These are phyloP conservation scores for Loriculus beryllinus DNA, from an alignment of 2,797 vertebrate genomes.

Conservation along the genomic window DNA sequence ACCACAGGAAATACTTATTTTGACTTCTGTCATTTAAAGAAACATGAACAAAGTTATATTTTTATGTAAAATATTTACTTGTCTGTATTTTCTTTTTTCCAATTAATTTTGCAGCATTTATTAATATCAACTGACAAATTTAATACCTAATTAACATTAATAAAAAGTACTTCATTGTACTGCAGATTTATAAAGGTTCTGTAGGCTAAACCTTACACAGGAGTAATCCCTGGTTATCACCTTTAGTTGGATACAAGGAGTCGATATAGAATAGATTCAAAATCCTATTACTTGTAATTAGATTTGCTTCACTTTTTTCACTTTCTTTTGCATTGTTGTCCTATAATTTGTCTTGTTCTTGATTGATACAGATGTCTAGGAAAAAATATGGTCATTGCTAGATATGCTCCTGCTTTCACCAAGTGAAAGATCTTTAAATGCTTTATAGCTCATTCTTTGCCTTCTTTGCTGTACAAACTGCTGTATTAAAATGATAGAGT, in stretches of 20 bases:
- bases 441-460: neutral
- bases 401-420: neutral
- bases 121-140: neutral
- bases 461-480: neutral
- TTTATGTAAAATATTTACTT: neutral
- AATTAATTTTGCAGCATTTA: neutral
- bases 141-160: neutral
- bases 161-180: neutral
- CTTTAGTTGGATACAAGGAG: neutral
- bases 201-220: neutral
- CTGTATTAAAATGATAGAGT: neutral
- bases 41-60: neutral
- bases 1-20: neutral
- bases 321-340: constrained; percentile 1
- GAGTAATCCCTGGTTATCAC: neutral
- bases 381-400: neutral
- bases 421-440: neutral
- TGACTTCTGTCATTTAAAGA: neutral
- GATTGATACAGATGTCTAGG: neutral
- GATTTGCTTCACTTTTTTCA: constrained; percentile 9
- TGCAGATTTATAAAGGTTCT: neutral
- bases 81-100: neutral
- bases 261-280: neutral
- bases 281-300: constrained; percentile 31
- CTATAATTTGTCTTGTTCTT: constrained; percentile 7